These are phyloP conservation scores for Cydia fagiglandana DNA, from an alignment of 1,140 invertebrate genomes.

Conservation along the genomic window DNA sequence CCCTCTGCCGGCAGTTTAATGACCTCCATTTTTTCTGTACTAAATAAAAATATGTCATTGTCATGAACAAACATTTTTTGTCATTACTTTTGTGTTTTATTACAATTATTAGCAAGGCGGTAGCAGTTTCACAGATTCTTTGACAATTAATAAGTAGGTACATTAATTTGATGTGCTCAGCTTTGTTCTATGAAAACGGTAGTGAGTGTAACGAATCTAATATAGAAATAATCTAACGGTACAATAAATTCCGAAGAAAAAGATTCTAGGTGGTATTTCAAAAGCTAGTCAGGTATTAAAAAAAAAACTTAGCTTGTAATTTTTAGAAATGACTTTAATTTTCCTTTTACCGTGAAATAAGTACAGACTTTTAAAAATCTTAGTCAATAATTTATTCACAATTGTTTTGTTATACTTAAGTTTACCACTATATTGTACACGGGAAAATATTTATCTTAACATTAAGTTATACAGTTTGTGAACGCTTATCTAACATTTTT, in stretches of 20 bases:
- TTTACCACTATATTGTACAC: conserved; percentile 53
- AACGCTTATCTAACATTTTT: conserved; percentile 70
- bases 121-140: background rate
- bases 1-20: conserved; percentile 32
- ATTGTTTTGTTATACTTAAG: conserved; percentile 48
- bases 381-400: conserved; percentile 74
- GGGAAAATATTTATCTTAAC: conserved; percentile 45
- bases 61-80: conserved; percentile 33
- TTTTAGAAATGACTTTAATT: conserved; percentile 76
- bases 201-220: background rate
- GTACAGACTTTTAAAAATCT: conserved; percentile 77
- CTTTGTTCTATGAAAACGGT: background rate
- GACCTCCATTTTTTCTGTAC: conserved; percentile 42
- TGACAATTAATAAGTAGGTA: background rate
- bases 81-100: conserved; percentile 31
- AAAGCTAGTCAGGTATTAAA: background rate
- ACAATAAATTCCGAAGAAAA: too few species aligned
- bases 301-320: conserved; percentile 38
- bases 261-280: too few species aligned
- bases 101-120: conserved; percentile 15
- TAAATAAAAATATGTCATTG: conserved; percentile 45
- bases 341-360: conserved; percentile 67
- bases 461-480: conserved; percentile 60
- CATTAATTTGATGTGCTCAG: background rate
- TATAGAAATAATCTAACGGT: too few species aligned